phyloP scores from a whole-genome alignment of 2,797 vertebrate genomes.

The Manis crassicaudata region DNA sequence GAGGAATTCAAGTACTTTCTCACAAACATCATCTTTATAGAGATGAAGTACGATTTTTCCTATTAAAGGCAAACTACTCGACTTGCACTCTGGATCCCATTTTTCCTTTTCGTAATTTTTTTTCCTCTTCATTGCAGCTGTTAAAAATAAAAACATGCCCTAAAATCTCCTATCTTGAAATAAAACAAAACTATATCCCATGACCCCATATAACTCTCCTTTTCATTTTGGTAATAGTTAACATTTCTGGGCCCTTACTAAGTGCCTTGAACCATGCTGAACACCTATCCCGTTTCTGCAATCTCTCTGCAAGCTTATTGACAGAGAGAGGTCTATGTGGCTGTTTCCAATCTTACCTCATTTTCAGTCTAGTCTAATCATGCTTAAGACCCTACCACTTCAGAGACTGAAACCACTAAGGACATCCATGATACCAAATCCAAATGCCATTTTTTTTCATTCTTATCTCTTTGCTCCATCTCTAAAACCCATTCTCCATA shows the following conservation, averaged over 20 bases:
- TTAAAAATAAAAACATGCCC: background rate
- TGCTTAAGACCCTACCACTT: background rate
- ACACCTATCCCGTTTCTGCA: no score
- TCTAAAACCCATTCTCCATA: constrained; percentile 6
- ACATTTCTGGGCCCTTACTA: no score
- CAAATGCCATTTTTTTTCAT: background rate
- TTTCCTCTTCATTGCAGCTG: background rate
- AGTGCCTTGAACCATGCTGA: no score
- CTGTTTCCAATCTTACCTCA: background rate
- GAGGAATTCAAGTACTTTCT: background rate
- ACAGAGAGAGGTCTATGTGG: background rate
- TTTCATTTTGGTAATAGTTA: no score
- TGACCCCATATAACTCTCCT: background rate
- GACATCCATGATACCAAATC: background rate
- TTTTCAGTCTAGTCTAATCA: background rate
- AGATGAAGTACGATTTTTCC: background rate
- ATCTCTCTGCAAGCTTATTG: background rate
- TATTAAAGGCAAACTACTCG: background rate
- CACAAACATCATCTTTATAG: background rate
- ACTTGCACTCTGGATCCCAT: background rate
- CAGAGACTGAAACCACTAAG: background rate
- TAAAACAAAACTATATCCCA: background rate
- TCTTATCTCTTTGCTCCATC: background rate
- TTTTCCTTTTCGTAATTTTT: background rate
- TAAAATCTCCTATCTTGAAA: background rate